Percentiles rank a stretch among this genome's conserved stretches.
These are phyloP conservation scores for Thereva unica DNA, from an alignment of 2,888 invertebrate species.

Conservation along the genomic window DNA sequence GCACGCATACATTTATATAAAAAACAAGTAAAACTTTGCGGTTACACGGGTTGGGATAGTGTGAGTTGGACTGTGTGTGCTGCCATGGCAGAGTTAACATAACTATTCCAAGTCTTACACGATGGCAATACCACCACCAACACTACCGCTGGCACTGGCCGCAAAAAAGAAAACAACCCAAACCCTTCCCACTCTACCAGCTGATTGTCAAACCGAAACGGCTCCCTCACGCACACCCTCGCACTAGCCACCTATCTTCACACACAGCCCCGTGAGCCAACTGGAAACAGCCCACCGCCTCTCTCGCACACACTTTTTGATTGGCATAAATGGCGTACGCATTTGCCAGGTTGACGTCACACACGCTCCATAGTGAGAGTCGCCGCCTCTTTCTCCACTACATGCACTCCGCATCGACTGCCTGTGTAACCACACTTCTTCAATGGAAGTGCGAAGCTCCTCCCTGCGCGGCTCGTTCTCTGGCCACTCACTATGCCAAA, in stretches of 20 bases:
- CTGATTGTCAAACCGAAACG: slow-evolving; percentile 32
- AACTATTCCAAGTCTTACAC: slow-evolving; percentile 24
- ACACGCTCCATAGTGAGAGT: neutral
- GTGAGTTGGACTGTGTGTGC: neutral
- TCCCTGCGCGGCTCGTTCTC: too few species aligned
- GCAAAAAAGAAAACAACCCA: slow-evolving; percentile 19
- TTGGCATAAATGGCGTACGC: slow-evolving; percentile 14
- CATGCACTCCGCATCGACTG: too few species aligned
- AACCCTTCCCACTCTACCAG: slow-evolving; percentile 41
- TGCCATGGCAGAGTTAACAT: neutral
- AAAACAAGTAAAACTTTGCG: too few species aligned
- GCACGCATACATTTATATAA: too few species aligned
- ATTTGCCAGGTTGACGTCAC: slow-evolving; percentile 15
- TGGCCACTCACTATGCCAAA: too few species aligned
- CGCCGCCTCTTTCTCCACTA: slow-evolving; percentile 3
- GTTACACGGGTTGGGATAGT: too few species aligned
- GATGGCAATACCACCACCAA: neutral
- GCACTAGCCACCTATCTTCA: too few species aligned
- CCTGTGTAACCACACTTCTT: too few species aligned
- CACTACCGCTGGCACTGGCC: slow-evolving; percentile 3
- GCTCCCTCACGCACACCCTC: neutral
- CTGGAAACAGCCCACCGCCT: slow-evolving; percentile 2
- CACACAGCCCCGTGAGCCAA: neutral
- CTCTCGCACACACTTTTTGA: slow-evolving; percentile 16
- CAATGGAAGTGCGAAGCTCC: too few species aligned